Percentiles rank a stretch among this genome's conserved stretches.
Conservation (phyloP, 23 tunicate species). For the Oikopleura vanhoeffeni region DNA sequence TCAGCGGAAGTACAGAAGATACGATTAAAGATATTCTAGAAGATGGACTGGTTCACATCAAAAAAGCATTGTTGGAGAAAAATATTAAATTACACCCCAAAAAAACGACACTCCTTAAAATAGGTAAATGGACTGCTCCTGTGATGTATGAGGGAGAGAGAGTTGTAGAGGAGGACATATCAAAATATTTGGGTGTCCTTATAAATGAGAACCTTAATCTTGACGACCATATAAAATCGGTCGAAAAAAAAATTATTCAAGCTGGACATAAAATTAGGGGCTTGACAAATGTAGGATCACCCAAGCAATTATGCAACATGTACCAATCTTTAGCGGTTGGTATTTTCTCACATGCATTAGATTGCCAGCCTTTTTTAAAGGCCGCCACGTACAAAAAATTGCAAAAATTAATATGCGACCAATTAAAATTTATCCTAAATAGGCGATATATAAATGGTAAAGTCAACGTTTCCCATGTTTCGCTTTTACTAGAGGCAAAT, state of each 20-base stretch:
- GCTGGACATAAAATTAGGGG: too few species aligned
- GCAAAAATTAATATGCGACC: too few species aligned
- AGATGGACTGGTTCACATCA: neutral
- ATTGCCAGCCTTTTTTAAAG: too few species aligned
- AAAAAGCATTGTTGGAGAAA: neutral
- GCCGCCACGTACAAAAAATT: too few species aligned
- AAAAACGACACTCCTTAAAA: neutral
- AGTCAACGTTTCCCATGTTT: neutral
- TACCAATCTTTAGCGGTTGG: too few species aligned
- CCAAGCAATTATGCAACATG: too few species aligned
- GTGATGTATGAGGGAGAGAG: neutral
- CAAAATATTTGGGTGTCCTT: neutral
- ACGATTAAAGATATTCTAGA: neutral
- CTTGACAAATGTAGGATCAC: too few species aligned
- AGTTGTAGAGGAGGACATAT: neutral
- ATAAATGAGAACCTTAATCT: neutral
- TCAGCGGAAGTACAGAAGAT: neutral
- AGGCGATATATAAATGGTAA: too few species aligned
- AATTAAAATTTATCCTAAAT: too few species aligned
- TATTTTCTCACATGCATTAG: too few species aligned
- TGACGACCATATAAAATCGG: too few species aligned
- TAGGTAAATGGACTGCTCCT: neutral
- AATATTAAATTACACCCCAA: neutral
- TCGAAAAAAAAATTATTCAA: too few species aligned
- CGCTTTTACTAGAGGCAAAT: neutral